A percentile compares a stretch with the other conserved stretches of the same genome.
Conservation (phyloP, 1,140 invertebrate genomes). For the Leptestheria dahalacensis region DNA sequence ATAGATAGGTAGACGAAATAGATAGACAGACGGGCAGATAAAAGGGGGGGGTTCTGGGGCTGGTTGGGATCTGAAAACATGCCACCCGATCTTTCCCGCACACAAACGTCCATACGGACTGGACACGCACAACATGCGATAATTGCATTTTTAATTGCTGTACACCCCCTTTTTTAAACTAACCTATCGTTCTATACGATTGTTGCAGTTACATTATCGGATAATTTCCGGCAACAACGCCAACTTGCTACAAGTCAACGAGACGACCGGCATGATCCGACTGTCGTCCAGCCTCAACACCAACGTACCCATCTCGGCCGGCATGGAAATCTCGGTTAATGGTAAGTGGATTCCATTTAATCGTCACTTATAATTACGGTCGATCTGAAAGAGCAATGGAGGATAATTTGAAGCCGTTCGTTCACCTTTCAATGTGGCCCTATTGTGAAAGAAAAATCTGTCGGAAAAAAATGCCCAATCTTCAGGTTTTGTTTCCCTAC, state of each 20-base stretch:
- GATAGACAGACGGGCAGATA: too few species aligned
- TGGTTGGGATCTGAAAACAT: too few species aligned
- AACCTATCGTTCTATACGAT: background rate
- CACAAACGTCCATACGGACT: too few species aligned
- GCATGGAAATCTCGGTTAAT: slow-evolving; percentile 83
- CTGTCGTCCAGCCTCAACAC: slow-evolving; percentile 86
- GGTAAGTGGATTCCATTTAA: slow-evolving; percentile 34
- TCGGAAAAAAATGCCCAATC: background rate
- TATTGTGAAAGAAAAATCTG: background rate
- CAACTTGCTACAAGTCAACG: slow-evolving; percentile 68
- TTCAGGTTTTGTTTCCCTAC: too few species aligned
- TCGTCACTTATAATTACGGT: background rate
- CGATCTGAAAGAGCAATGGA: too few species aligned
- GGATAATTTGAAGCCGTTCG: too few species aligned
- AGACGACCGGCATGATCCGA: slow-evolving; percentile 64
- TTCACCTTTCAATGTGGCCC: background rate
- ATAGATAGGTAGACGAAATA: too few species aligned
- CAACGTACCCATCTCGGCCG: slow-evolving; percentile 84
- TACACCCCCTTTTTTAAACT: too few species aligned
- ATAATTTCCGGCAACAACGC: slow-evolving; percentile 87
- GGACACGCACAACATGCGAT: too few species aligned
- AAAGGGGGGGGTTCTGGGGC: too few species aligned
- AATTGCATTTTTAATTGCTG: too few species aligned
- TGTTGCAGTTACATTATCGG: slow-evolving; percentile 43
- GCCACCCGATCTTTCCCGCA: too few species aligned